Percentiles rank a stretch among this genome's conserved stretches.
Conservation (phyloP, 1,140 invertebrate species). For the Danaus plexippus region DNA sequence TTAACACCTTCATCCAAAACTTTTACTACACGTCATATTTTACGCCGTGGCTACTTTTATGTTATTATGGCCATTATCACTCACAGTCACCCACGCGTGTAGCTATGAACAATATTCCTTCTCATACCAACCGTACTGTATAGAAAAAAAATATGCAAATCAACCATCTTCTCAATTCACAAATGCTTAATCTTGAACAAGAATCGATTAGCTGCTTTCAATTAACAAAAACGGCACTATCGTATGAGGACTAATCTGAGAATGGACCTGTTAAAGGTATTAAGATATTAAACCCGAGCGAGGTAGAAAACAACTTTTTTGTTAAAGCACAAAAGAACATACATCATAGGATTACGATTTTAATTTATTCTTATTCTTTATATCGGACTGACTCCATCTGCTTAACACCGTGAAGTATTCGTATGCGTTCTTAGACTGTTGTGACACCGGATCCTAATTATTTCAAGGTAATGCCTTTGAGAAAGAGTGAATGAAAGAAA, state of each 20-base stretch:
- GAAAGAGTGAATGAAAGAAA: conserved; percentile 27
- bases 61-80: conserved; percentile 63
- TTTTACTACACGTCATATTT: conserved; percentile 63
- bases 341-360: conserved; percentile 49
- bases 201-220: conserved; percentile 13
- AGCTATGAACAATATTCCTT: conserved; percentile 15
- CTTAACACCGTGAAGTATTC: conserved; percentile 23
- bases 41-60: conserved; percentile 61
- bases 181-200: too few relatives aligned
- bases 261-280: conserved; percentile 56
- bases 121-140: too few relatives aligned
- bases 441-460: conserved; percentile 64
- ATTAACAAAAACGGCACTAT: conserved; percentile 25
- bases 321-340: conserved; percentile 36
- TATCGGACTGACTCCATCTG: conserved; percentile 6
- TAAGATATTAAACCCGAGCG: conserved; percentile 52
- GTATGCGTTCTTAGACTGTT: conserved; percentile 43
- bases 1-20: conserved; percentile 64
- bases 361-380: conserved; percentile 30
- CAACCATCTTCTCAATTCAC: too few relatives aligned
- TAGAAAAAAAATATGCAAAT: too few relatives aligned
- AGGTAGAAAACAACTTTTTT: conserved; percentile 25
- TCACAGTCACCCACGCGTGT: conserved; percentile 55
- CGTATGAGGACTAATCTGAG: conserved; percentile 18
- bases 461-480: conserved; percentile 57